These are phyloP conservation scores for Tragulus kanchil DNA, from an alignment of 2,113 vertebrate genomes.

Conservation along the genomic window DNA sequence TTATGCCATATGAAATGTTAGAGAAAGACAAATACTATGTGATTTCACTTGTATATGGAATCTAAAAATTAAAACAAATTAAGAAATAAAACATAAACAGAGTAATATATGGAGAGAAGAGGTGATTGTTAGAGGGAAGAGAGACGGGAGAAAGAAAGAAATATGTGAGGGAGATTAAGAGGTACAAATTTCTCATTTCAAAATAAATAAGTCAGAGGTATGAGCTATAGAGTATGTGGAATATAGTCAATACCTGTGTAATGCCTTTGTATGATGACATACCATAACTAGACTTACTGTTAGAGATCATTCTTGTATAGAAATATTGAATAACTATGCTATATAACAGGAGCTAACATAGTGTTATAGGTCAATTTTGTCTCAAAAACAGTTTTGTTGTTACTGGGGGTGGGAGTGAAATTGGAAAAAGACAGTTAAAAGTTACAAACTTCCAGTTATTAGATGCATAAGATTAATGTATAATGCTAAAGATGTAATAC, in stretches of 20 bases:
- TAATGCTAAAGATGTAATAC: neutral
- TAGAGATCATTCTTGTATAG: neutral
- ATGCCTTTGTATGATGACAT: neutral
- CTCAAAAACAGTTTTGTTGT: neutral
- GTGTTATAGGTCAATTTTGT: neutral
- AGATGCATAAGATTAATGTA: neutral
- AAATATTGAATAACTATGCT: neutral
- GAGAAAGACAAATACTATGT: neutral
- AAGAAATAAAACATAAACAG: neutral
- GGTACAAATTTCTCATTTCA: neutral
- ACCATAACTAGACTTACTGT: neutral
- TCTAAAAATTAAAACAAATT: neutral
- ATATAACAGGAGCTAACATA: neutral
- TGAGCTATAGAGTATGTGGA: neutral
- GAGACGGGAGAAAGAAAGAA: neutral
- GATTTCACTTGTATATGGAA: neutral
- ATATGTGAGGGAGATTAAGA: neutral
- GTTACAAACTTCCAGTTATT: neutral
- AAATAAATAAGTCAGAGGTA: neutral
- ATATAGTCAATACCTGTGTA: neutral
- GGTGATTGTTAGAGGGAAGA: neutral
- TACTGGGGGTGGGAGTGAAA: neutral
- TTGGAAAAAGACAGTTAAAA: neutral
- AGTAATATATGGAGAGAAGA: neutral
- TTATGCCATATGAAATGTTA: neutral